Conservation (phyloP, 2,888 invertebrate genomes). For the Alviniconcha strummeri region DNA sequence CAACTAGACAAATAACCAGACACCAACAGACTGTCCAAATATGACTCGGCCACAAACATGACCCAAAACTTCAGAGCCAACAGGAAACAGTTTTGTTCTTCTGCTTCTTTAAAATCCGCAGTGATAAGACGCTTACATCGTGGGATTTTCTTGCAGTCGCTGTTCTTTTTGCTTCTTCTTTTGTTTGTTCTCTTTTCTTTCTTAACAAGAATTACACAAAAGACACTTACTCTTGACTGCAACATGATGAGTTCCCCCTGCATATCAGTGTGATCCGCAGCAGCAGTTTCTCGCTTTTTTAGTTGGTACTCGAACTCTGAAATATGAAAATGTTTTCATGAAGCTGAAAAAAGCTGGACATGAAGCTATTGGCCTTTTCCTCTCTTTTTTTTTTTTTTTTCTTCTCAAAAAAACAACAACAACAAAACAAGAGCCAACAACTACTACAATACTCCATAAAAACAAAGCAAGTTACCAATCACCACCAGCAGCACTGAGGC, state of each 20-base stretch:
- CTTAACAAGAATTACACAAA: no score
- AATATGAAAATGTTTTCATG: neutral
- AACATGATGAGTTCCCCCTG: slow-evolving; percentile 33
- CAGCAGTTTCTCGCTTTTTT: slow-evolving; percentile 28
- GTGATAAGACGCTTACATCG: no score
- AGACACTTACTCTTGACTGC: slow-evolving; percentile 31
- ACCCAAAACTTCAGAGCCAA: no score
- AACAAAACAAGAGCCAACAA: neutral
- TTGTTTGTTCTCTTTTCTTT: no score
- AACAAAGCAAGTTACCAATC: neutral
- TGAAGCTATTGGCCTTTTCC: neutral
- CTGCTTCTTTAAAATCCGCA: no score
- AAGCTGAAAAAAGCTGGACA: neutral
- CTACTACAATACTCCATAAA: neutral
- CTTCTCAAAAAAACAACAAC: neutral
- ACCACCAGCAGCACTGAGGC: no score
- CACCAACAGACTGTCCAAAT: no score
- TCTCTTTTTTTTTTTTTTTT: neutral
- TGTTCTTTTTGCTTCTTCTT: no score
- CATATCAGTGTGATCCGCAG: slow-evolving; percentile 9
- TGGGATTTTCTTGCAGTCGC: no score
- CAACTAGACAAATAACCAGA: no score
- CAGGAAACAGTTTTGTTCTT: no score
- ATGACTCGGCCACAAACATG: no score
- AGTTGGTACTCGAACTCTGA: slow-evolving; percentile 39